phyloP scores from a whole-genome alignment of 2,797 vertebrate genomes.

The Lophotriccus pileatus region DNA sequence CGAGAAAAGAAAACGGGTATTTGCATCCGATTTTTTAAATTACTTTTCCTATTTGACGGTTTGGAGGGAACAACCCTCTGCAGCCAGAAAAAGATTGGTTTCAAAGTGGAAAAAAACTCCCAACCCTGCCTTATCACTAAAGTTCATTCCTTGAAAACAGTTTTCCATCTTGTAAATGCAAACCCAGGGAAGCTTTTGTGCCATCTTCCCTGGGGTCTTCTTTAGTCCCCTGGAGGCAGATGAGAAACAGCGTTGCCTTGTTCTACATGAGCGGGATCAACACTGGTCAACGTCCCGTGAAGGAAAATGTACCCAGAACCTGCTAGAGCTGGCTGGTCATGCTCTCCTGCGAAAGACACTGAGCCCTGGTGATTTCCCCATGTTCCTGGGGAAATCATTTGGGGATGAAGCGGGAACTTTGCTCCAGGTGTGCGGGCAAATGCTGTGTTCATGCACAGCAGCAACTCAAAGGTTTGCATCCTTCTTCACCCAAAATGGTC shows the following conservation, averaged over 20 bases:
- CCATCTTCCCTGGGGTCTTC: background rate
- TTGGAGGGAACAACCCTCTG: background rate
- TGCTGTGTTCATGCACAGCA: background rate
- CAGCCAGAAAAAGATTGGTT: background rate
- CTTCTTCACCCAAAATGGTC: background rate
- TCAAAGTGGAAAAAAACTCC: rapidly evolving
- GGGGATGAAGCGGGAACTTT: background rate
- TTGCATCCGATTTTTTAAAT: background rate
- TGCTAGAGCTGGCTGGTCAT: background rate
- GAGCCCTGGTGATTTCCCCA: background rate
- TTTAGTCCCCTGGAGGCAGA: background rate
- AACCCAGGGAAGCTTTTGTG: background rate
- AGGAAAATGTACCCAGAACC: background rate
- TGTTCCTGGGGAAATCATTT: background rate
- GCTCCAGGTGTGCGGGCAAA: rapidly evolving
- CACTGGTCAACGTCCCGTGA: background rate
- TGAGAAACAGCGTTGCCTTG: background rate
- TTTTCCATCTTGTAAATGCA: background rate
- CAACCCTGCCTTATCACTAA: background rate
- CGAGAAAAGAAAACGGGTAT: background rate
- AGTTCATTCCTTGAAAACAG: background rate
- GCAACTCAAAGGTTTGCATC: background rate
- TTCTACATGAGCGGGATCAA: background rate
- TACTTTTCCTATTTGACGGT: background rate
- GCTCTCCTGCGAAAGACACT: rapidly evolving